These are phyloP conservation scores for Nothura maculosa DNA, from an alignment of 2,797 vertebrate genomes.

Conservation along the genomic window DNA sequence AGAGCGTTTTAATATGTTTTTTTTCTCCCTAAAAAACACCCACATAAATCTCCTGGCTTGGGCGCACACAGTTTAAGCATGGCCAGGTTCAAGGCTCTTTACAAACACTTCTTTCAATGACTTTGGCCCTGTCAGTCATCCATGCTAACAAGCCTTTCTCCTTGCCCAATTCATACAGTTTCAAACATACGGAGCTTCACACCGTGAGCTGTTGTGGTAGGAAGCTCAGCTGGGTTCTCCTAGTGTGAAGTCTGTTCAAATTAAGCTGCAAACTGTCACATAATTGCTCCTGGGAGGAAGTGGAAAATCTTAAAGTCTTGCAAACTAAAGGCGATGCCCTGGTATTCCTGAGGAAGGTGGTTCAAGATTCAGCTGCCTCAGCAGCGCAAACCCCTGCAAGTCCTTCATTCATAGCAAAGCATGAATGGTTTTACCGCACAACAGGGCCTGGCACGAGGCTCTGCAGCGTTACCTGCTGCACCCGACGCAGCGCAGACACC, in stretches of 20 bases:
- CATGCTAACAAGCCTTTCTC: neutral
- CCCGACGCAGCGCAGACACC: neutral
- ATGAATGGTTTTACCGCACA: neutral
- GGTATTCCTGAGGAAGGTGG: neutral
- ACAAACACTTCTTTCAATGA: neutral
- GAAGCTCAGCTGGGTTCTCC: neutral
- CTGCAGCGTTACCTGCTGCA: rapidly evolving
- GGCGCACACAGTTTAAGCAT: neutral
- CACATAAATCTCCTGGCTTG: neutral
- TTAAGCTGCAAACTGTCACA: neutral
- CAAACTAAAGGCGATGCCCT: neutral
- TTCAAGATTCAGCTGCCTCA: neutral
- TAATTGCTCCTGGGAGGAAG: neutral
- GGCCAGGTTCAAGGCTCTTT: neutral
- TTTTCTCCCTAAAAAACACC: neutral
- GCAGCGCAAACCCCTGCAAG: rapidly evolving
- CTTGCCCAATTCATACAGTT: neutral
- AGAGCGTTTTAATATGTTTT: neutral
- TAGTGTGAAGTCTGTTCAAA: neutral
- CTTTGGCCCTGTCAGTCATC: neutral
- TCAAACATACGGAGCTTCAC: neutral
- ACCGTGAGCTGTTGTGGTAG: neutral
- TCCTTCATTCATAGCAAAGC: neutral
- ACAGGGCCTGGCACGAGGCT: rapidly evolving
- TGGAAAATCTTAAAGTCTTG: neutral